phyloP scores from a whole-genome alignment of 2,797 vertebrate species.

The Heliangelus exortis region DNA sequence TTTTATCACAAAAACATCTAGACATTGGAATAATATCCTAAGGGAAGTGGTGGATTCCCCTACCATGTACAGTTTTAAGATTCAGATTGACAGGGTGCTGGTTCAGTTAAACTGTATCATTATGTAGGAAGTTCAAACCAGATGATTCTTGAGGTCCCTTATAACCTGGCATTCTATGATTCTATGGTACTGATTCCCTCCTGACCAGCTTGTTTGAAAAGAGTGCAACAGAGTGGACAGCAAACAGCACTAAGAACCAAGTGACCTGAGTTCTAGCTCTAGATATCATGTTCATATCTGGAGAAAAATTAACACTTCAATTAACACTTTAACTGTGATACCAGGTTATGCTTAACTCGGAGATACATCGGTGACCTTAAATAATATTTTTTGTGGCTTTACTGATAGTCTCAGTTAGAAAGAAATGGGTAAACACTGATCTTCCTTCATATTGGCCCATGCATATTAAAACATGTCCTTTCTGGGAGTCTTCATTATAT shows the following conservation, averaged over 20 bases:
- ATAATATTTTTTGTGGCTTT: not conserved
- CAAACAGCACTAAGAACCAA: not conserved
- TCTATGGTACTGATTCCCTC: not conserved
- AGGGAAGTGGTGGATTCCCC: too few species aligned
- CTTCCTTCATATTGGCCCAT: not conserved
- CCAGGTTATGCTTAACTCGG: not conserved
- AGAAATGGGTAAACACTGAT: not conserved
- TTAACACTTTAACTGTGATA: not conserved
- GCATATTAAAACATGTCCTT: not conserved
- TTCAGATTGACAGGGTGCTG: too few species aligned
- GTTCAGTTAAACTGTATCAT: too few species aligned
- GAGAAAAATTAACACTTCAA: not conserved
- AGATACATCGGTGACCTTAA: not conserved
- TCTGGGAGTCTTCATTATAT: not conserved
- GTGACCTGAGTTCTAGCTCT: not conserved
- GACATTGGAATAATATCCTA: too few species aligned
- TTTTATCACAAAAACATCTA: too few species aligned
- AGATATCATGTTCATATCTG: not conserved
- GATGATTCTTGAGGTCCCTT: too few species aligned
- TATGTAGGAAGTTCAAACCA: too few species aligned
- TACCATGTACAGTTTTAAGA: too few species aligned
- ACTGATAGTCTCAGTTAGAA: not conserved
- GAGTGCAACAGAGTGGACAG: accelerated
- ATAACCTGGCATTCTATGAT: too few species aligned
- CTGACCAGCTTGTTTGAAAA: not conserved